These are phyloP conservation scores for Darevskia mixta DNA, from an alignment of 2,797 vertebrate genomes.

Conservation along the genomic window DNA sequence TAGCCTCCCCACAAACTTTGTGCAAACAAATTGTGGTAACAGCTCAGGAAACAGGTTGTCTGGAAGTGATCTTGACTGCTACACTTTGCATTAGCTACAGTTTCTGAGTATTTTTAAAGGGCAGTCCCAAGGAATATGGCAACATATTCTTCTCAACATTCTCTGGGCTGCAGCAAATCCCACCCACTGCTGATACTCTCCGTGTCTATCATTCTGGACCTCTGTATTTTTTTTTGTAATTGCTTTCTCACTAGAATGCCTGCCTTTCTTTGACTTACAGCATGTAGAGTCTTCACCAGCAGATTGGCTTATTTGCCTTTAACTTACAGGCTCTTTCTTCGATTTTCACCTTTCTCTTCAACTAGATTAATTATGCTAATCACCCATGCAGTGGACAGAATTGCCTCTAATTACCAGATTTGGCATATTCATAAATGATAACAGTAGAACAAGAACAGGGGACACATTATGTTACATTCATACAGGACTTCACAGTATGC, in stretches of 20 bases:
- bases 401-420: constrained; percentile 58
- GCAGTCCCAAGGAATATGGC: not conserved
- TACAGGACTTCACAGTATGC: constrained; percentile 33
- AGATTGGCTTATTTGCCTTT: constrained; percentile 35
- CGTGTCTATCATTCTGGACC: no score
- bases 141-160: not conserved
- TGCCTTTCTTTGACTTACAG: not conserved
- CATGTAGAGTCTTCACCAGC: not conserved
- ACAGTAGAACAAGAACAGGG: constrained; percentile 19
- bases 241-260: no score
- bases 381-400: constrained; percentile 38
- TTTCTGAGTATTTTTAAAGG: not conserved
- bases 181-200: not conserved
- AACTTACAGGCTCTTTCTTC: constrained; percentile 39
- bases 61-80: not conserved
- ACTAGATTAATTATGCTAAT: constrained; percentile 61
- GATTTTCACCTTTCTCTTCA: constrained; percentile 56
- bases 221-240: no score
- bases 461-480: not conserved
- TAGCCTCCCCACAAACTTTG: no score
- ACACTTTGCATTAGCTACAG: not conserved
- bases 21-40: no score
- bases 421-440: constrained; percentile 51
- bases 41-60: no score
- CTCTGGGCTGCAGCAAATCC: not conserved